A percentile compares a stretch with the other conserved stretches of the same genome.
Conservation (phyloP, 2,888 invertebrate species). For the Tiliacea aurago region DNA sequence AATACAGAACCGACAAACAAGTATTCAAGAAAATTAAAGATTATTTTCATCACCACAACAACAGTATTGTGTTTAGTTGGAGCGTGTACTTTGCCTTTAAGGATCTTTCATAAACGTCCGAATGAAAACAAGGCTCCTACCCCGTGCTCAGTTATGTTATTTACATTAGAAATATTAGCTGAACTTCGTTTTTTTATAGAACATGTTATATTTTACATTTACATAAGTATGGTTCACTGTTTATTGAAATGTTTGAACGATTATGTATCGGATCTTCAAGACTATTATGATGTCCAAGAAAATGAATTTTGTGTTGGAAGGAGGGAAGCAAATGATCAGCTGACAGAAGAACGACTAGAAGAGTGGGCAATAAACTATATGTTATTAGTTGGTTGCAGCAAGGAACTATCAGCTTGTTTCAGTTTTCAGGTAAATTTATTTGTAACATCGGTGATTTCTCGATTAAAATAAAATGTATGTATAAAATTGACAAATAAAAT, state of each 20-base stretch:
- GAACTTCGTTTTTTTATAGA: constrained; percentile 26
- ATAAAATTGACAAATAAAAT: too few relatives aligned
- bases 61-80: not conserved
- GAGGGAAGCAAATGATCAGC: not conserved
- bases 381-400: constrained; percentile 30
- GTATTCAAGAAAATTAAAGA: not conserved
- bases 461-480: too few relatives aligned
- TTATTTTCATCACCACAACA: not conserved
- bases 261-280: not conserved
- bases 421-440: constrained; percentile 28
- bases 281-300: not conserved
- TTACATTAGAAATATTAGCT: not conserved
- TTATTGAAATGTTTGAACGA: constrained; percentile 12
- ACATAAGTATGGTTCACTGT: constrained; percentile 2
- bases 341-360: not conserved
- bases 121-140: rapidly evolving
- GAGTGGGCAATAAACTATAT: constrained; percentile 35
- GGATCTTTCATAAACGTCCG: rapidly evolving
- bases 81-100: not conserved
- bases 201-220: constrained; percentile 27
- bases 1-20: not conserved
- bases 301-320: not conserved
- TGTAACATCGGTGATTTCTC: not conserved
- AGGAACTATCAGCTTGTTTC: constrained; percentile 23
- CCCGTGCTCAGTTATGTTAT: rapidly evolving